phyloP scores from a whole-genome alignment of 2,888 invertebrate species.

The Nephrotoma guestfalica region DNA sequence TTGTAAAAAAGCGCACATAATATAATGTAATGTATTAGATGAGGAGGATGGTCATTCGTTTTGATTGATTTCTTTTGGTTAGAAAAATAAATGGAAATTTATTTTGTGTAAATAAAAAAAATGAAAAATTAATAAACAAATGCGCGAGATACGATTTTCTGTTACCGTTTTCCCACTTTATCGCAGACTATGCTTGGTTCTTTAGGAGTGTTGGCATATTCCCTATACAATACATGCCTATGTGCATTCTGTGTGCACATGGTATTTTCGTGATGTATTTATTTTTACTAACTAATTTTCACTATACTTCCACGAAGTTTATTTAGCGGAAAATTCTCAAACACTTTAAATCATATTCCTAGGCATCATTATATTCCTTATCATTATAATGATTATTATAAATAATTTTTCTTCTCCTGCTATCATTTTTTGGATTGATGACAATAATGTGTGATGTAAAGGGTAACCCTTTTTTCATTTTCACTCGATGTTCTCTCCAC shows the following conservation, averaged over 20 bases:
- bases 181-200: neutral
- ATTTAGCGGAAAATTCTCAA: neutral
- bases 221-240: neutral
- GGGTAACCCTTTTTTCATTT: neutral
- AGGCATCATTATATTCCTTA: neutral
- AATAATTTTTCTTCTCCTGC: neutral
- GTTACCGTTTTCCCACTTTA: neutral
- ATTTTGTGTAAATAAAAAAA: neutral
- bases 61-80: slow-evolving; percentile 7
- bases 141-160: neutral
- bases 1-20: neutral
- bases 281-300: too few species aligned
- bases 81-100: slow-evolving; percentile 6
- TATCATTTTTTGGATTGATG: neutral
- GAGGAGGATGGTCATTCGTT: neutral
- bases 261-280: neutral
- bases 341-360: neutral
- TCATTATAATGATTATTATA: neutral
- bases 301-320: too few species aligned
- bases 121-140: neutral
- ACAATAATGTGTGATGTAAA: neutral
- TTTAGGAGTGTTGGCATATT: neutral
- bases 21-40: neutral
- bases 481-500: neutral
- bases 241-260: neutral